Base-by-base conservation (phyloP, 2,797 vertebrate species). In the Malacoctenus gilli region DNA sequence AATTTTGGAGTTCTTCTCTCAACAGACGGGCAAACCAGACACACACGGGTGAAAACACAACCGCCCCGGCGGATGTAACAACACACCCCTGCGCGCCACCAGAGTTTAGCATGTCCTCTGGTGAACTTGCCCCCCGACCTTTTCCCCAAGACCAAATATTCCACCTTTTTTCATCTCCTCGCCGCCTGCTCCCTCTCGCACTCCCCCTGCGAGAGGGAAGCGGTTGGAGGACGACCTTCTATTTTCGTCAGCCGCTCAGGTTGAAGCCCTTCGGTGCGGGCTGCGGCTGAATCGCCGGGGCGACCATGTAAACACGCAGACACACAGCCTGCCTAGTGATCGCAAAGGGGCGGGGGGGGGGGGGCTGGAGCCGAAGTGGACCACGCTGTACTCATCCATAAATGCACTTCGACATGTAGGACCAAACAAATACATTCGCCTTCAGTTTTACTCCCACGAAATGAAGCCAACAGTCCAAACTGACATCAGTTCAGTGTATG, bases 231-330 rank as follows among this genome's bases (percentile, higher is more conserved):
- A 66, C 6, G n/a, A 23, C 46, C 4, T 32, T 77, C 85, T 88
- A 91, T 91, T 89, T 88, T 70, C 62, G 72, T 82, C 73, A 13
- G 23, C 63, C 44, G 56, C 51, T 59, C 54, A 51, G 8, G 73
- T 37, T 48, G 40, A 67, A 64, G 68, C 56, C 8, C 13, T n/a
- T 39, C 25, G 43, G 49, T 59, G 11, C 47, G 8, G 44, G 58
- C 60, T 54, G 2, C 4, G 64, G 57, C 55, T 73, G 50, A 75
- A 81, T 84, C 46, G 62, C 81, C 36, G 0, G 49, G 79, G 87
- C 47, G 77, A 89, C 60, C 13, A 44, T 67, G 76, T 85, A 87
- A 89, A 89, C 87, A 72, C 76, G 80, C 42, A 72, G 85, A 88
- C 71, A 86, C 52, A 28, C 18, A 3, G 51, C 44, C 60, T 65